Conservation (phyloP, 2,113 vertebrate genomes). For the Gopherus flavomarginatus region DNA sequence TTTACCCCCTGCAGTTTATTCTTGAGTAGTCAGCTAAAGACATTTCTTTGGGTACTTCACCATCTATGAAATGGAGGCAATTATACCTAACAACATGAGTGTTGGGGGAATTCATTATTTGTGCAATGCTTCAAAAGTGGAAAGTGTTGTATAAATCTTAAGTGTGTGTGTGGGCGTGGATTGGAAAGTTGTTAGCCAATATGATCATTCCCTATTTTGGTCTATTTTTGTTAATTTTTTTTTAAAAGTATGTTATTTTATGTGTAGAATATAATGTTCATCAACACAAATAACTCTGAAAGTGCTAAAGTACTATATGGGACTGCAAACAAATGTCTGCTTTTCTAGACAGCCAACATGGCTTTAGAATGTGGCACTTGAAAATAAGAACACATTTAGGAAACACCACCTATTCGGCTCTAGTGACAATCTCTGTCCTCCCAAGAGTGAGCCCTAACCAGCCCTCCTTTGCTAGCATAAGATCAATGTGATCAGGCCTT, state of each 20-base stretch:
- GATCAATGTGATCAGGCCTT: background rate
- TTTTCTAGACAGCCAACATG: conserved; percentile 28
- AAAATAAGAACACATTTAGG: conserved; percentile 60
- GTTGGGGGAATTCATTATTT: conserved; percentile 38
- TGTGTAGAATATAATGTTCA: conserved; percentile 6
- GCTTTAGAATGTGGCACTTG: conserved; percentile 47
- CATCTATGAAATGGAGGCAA: conserved; percentile 42
- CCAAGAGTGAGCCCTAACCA: conserved; percentile 8
- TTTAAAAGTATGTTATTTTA: conserved; percentile 11
- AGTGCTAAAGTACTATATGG: background rate
- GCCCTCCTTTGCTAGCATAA: background rate
- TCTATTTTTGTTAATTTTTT: background rate
- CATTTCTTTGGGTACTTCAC: conserved; percentile 40
- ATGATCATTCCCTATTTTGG: background rate
- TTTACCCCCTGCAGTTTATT: background rate
- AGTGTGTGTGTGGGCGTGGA: background rate
- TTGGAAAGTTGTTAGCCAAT: background rate
- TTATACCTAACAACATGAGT: background rate
- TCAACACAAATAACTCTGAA: conserved; percentile 20
- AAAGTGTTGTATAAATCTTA: conserved; percentile 27
- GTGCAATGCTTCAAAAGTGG: conserved; percentile 1
- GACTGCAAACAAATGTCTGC: conserved; percentile 14
- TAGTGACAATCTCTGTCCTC: conserved; percentile 41
- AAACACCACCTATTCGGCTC: conserved; percentile 60
- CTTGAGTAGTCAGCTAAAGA: background rate